Evolutionary conservation across 2,888 invertebrate genomes (phyloP), one percentile per base, ranked within the genome.

Genomic region (Plagodis dolabraria): DNA sequence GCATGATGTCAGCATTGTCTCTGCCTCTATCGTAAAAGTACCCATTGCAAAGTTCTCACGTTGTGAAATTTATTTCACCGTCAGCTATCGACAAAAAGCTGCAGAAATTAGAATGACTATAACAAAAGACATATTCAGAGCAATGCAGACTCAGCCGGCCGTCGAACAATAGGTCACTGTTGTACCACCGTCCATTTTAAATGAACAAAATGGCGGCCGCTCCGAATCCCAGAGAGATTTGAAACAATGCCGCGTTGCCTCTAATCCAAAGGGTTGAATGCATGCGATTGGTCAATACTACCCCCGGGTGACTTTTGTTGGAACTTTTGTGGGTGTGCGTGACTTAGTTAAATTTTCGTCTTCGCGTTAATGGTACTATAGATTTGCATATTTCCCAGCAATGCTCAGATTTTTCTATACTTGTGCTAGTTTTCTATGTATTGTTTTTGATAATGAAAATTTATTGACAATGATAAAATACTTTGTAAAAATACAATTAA

Each of bases 211-310:
- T 92, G 92, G 92, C 92, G 82, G 75, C 81, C 74, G 83, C 71
- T 77, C 80, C 80, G 72, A 88, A 87, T 87, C 86, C 86, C 85
- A 79, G 76, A 75, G 72, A 77, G 82, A 82, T 88, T 83, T 91
- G 89, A 92, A 89, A 92, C 91, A 92, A 92, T 89, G 83, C 83
- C 79, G 49, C 45, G 33, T 55, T 55, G 55, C 60, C 79, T 79
- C 83, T 90, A 89, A 90, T 90, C 85, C 83, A 80, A 90, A 88
- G 89, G 91, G 91, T 89, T 92, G 88, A 89, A 89, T 86, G 87
- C 87, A 83, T 86, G 84, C 89, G 80, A 92, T 92, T 92, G 92
- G 92, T 92, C 92, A 92, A 85, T 79, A 68, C 77, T 79, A 71
- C 83, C 88, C 89, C 85, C 79, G 70, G 68, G 63, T 70, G 67